Base-by-base conservation (phyloP, 2,888 invertebrate genomes). In the Catocala sponsa region DNA sequence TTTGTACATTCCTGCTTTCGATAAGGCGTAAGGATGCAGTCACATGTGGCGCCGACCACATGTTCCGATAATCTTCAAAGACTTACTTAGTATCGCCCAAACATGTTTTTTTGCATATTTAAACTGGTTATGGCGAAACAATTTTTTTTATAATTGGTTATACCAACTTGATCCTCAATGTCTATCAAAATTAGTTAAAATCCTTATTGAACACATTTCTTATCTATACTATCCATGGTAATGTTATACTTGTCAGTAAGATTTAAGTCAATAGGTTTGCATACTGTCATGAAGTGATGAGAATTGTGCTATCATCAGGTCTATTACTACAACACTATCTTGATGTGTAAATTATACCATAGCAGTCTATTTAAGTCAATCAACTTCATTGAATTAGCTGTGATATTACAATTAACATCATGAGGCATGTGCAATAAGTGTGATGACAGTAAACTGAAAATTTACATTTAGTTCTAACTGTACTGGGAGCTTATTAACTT, bases 341-440 rank as follows among this genome's bases (percentile, higher is more conserved):
- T 33, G n/a, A 48, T 48, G 33, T 48, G 33, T 48, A 11, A 46
- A 46, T 46, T 46, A 48, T 10, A 48, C 32, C 48, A 48, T 11
- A 48, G 33, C 44, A 4, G 13, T 25, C 9, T 10, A 10, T 25
- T 47, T 25, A 10, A 25, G 47, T 25, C 25, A 43, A 43, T 43
- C 43, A 43, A 43, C 25, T 41, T 49, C 6, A 11, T 4, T 43
- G 41, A 53, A 25, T 41, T 48, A 52, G 38, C 32, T 46, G 41
- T 50, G 44, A 52, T 51, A 56, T 64, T 68, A 59, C 11, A 61
- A 38, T 43, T 43, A 46, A 59, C 50, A 50, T 25, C 32, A 38
- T 38, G 46, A 54, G 7, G 9, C n/a, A 48, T 52, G 2, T 49
- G 12, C 33, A 32, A 7, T 25, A 15, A 49, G 48, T 7, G 12